Evolutionary conservation across 37 sponge, comb jelly and placozoan genomes (phyloP), one percentile per base, ranked within the genome.

Genomic region (Chondrilla cf. caribensis): DNA sequence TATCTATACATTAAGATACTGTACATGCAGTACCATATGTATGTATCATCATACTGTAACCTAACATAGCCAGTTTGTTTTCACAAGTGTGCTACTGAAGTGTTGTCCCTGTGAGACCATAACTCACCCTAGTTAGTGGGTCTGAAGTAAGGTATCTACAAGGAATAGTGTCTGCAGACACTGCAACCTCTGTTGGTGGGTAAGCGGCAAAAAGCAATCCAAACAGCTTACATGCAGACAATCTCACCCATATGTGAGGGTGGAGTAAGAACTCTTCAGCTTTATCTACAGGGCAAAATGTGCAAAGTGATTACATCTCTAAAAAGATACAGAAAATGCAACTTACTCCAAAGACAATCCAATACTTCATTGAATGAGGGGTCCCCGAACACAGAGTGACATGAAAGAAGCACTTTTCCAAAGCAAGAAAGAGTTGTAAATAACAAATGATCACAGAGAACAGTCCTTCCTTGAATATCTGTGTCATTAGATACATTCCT

Each of bases 241-340:
- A 80, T 33, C 84, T 78, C n/a, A 95, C 90, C 95, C 95, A 95
- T 3, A 83, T 44, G 47, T 95, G 95, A 28, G 95, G 87, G 80
- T 95, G 87, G 54, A 84, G 82, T 64, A 95, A 39, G 14, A 86
- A 82, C 8, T 2, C 6, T 36, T 83, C 66, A 3, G 85, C 81
- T 59, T 33, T 14, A 18, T 83, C 91, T 87, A 60, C 19, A 60
- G 0, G 29, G 7, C 7, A n/a, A n/a, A n/a, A n/a, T n/a, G n/a
- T 55, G 17, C 17, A 19, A 55, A 19, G 57, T 55, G 17, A 55
- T 11, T 55, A 55, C 11, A 17, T 55, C 11, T 11, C 17, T 11
- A 17, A 55, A 55, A 55, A 55, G 17, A 55, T 19, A 19, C 17
- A 55, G 11, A 19, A 55, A 55, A 55, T 55, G 17, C 57, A 55